Conservation (phyloP, 2,888 invertebrate species). For the Alcis repandata region DNA sequence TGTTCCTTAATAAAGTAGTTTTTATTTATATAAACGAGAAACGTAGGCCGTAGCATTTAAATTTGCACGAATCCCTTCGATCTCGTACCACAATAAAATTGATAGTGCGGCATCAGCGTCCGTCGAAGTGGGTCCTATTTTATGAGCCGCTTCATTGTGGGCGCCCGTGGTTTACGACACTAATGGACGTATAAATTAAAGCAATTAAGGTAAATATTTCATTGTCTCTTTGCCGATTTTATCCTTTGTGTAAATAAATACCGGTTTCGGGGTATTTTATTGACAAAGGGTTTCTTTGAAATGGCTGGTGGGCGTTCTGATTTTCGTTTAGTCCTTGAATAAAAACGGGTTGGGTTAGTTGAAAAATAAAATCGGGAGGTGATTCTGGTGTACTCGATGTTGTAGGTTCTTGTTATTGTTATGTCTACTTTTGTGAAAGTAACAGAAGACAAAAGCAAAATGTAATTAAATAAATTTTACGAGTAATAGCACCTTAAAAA, state of each 20-base stretch:
- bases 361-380: too few relatives aligned
- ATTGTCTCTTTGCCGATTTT: constrained; percentile 37
- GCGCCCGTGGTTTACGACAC: constrained; percentile 38
- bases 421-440: too few relatives aligned
- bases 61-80: not conserved
- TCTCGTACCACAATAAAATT: constrained; percentile 13
- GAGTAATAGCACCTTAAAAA: too few relatives aligned
- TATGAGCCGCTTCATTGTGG: constrained; percentile 37
- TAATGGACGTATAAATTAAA: constrained; percentile 41
- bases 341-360: not conserved
- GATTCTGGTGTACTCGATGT: too few relatives aligned
- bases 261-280: constrained; percentile 27
- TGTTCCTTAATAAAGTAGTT: too few relatives aligned
- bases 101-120: constrained; percentile 17
- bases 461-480: too few relatives aligned
- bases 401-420: too few relatives aligned
- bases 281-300: constrained; percentile 19
- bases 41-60: too few relatives aligned
- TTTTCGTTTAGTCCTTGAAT: constrained; percentile 1
- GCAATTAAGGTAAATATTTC: constrained; percentile 41
- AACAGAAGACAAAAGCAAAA: too few relatives aligned
- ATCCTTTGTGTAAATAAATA: constrained; percentile 34
- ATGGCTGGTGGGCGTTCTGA: constrained; percentile 10
- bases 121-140: constrained; percentile 24
- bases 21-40: too few relatives aligned